phyloP scores from a whole-genome alignment of 2,888 invertebrate species.

The Cheilosia soror region DNA sequence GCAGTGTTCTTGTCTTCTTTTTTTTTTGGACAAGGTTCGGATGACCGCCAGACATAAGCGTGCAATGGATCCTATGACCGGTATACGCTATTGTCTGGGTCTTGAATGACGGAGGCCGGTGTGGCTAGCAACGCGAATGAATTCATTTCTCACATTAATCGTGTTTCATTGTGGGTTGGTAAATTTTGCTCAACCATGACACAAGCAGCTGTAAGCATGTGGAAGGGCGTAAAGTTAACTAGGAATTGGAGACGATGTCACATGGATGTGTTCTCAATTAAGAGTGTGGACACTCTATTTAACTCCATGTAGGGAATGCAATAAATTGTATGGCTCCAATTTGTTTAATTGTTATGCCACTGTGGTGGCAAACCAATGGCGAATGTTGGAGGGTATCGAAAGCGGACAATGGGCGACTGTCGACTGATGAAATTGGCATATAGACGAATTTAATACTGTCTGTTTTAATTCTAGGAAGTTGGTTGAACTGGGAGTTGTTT shows the following conservation, averaged over 20 bases:
- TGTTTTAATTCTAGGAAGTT: too few relatives aligned
- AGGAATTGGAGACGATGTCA: slow-evolving; percentile 42
- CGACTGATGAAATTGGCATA: too few relatives aligned
- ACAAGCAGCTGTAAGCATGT: slow-evolving; percentile 43
- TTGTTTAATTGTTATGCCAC: slow-evolving; percentile 21
- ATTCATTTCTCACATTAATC: slow-evolving; percentile 57
- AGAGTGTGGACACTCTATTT: slow-evolving; percentile 23
- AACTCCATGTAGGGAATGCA: slow-evolving; percentile 38
- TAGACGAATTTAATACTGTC: too few relatives aligned
- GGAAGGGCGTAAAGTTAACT: slow-evolving; percentile 26
- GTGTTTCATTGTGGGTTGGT: slow-evolving; percentile 48
- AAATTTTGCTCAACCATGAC: background rate
- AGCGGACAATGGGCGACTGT: too few relatives aligned
- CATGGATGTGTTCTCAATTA: slow-evolving; percentile 35
- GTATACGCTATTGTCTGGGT: slow-evolving; percentile 12
- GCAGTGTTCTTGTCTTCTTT: background rate
- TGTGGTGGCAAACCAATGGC: too few relatives aligned
- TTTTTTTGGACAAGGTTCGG: slow-evolving; percentile 45
- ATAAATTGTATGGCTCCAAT: slow-evolving; percentile 43
- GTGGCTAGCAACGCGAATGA: slow-evolving; percentile 33
- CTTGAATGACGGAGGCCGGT: slow-evolving; percentile 18
- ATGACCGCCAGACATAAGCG: slow-evolving; percentile 69
- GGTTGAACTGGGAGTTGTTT: too few relatives aligned
- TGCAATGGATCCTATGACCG: slow-evolving; percentile 69
- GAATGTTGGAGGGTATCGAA: too few relatives aligned